These are phyloP conservation scores for Acrocephalus scirpaceus DNA, from an alignment of 2,797 vertebrate species.

Conservation along the genomic window DNA sequence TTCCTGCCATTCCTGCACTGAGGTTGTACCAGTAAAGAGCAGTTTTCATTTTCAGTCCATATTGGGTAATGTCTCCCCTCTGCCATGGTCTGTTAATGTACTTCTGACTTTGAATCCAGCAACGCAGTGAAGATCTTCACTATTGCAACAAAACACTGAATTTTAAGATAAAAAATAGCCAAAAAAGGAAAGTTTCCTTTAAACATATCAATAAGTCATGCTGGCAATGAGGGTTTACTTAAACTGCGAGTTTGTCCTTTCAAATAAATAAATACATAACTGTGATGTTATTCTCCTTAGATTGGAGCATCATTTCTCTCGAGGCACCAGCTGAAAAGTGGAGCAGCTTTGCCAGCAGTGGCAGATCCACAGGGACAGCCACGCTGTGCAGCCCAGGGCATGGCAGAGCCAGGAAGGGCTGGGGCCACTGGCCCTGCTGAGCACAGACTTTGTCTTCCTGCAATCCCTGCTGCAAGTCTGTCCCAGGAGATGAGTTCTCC, in stretches of 20 bases:
- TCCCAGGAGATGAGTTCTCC: neutral
- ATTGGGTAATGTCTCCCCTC: conserved; percentile 41
- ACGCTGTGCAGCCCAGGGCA: neutral
- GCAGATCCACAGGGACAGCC: neutral
- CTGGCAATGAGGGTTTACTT: conserved; percentile 34
- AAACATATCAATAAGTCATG: conserved; percentile 41
- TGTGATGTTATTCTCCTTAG: conserved; percentile 20
- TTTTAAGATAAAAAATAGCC: conserved; percentile 1
- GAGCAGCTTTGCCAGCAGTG: neutral
- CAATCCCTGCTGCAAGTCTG: neutral
- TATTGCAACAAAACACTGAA: neutral
- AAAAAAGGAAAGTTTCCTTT: conserved; percentile 46
- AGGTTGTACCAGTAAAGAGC: neutral
- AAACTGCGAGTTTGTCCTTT: conserved; percentile 20
- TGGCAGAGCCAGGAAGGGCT: neutral
- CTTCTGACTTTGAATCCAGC: neutral
- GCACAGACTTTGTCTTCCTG: neutral
- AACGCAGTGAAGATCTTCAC: neutral
- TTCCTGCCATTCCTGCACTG: neutral
- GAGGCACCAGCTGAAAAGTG: conserved; percentile 2
- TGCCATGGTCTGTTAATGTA: neutral
- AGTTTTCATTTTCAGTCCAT: conserved; percentile 36
- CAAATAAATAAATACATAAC: conserved; percentile 46
- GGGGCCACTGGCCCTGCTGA: neutral
- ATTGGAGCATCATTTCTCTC: conserved; percentile 25